A percentile compares a stretch with the other conserved stretches of the same genome.
Evolutionary conservation across 2,888 invertebrate species (phyloP).

Genomic region (Sussaba pulchella): DNA sequence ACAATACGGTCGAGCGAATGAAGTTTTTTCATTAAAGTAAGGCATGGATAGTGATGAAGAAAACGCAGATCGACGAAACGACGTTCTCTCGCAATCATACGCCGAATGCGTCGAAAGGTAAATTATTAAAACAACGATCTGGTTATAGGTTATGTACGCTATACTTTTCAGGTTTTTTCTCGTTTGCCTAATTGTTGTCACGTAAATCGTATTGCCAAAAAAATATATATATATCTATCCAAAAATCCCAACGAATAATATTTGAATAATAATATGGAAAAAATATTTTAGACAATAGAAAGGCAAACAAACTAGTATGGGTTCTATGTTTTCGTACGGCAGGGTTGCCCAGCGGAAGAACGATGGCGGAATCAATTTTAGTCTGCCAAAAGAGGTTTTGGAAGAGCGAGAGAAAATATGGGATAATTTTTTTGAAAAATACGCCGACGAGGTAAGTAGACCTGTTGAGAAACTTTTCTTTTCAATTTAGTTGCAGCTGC

Average conservation of each 20-base stretch:
- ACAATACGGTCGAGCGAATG: constrained; percentile 5
- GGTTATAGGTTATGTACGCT: constrained; percentile 61
- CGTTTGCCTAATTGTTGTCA: constrained; percentile 42
- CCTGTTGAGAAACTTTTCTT: too few species aligned
- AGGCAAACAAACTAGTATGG: constrained; percentile 56
- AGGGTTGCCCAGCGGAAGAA: constrained; percentile 62
- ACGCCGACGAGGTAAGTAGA: constrained; percentile 68
- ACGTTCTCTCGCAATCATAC: constrained; percentile 67
- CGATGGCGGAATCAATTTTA: constrained; percentile 27
- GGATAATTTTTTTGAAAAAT: constrained; percentile 74
- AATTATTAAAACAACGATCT: constrained; percentile 31
- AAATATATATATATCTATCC: constrained; percentile 32
- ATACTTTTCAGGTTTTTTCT: constrained; percentile 38
- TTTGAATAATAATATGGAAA: constrained; percentile 44
- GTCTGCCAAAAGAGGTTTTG: constrained; percentile 63
- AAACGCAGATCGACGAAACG: constrained; percentile 19
- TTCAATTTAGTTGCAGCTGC: too few species aligned
- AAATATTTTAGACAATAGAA: background rate
- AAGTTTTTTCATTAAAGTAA: background rate
- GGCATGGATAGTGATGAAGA: constrained; percentile 43
- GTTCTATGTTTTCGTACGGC: constrained; percentile 66
- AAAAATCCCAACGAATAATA: constrained; percentile 2
- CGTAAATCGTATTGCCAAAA: constrained; percentile 46
- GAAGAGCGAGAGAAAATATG: constrained; percentile 69
- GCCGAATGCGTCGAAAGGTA: constrained; percentile 68